A percentile compares a stretch with the other conserved stretches of the same genome.
Evolutionary conservation across 2,113 vertebrate species (phyloP).

Genomic region (Labrus mixtus): DNA sequence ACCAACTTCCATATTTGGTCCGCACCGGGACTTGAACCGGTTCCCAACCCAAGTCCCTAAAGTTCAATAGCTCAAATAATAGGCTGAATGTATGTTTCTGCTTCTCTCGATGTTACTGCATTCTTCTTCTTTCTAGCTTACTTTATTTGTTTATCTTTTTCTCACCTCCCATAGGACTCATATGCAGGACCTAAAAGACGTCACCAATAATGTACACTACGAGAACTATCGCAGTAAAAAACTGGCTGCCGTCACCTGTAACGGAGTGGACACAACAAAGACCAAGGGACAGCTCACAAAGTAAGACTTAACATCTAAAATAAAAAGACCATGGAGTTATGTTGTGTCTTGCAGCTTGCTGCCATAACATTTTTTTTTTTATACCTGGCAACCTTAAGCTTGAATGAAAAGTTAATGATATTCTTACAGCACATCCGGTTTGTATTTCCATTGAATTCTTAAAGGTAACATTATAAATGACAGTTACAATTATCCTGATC

Average conservation of each 20-base stretch:
- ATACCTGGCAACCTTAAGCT: no score
- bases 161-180: conserved; percentile 76
- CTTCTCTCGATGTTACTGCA: no score
- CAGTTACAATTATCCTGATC: background rate
- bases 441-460: background rate
- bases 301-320: conserved; percentile 53
- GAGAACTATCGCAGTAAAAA: conserved; percentile 88
- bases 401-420: no score
- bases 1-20: no score
- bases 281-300: conserved; percentile 85
- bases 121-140: background rate
- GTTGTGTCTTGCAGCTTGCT: background rate
- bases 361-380: background rate
- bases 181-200: conserved; percentile 88
- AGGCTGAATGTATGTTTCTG: no score
- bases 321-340: background rate
- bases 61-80: no score
- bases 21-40: no score
- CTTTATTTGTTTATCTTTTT: background rate
- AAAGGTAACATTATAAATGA: background rate
- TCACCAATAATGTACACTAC: conserved; percentile 88
- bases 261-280: conserved; percentile 83
- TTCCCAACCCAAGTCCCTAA: no score
- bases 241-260: conserved; percentile 86
- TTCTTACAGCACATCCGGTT: no score